Evolutionary conservation across 2,797 vertebrate species (phyloP), one percentile per base, ranked within the genome.

Genomic region (Cyclura pinguis): DNA sequence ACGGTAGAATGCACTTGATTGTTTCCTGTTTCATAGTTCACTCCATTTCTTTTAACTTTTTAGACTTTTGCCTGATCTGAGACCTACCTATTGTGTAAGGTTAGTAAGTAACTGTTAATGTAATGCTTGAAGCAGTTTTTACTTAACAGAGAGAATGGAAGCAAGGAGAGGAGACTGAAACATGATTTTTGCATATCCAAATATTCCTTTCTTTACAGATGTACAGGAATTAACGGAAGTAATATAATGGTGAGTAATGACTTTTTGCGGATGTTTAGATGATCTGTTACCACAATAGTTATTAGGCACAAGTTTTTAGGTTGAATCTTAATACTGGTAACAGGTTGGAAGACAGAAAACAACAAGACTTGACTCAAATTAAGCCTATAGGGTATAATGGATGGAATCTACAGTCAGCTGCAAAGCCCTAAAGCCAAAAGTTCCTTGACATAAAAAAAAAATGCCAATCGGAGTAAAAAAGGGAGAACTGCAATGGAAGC

Each of bases 11-110:
- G 12, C 27, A 77, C 59, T 87, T 50, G 57, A 74, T 32, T 22
- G 29, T 78, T 87, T 91, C 18, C 27, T 84, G 67, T 69, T 87
- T 52, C 32, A 83, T 24, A 83, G 69, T 29, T 80, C 62, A 84
- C 22, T 22, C 18, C 13, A 52, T 88, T 89, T 77, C 35, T 59
- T 16, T 82, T 67, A 83, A 64, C 35, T 84, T 86, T 42, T 72
- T 16, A 57, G 38, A 80, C 62, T 86, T 16, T 59, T 57, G 38
- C 6, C 42, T 83, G 38, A 12, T 16, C 24, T 42, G 13, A 85
- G 62, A 80, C 50, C 62, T 14, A 52, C 14, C 22, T 27, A 87
- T 47, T 22, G 24, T 32, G 52, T 62, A 80, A 57, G n/a, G 42
- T 73, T 29, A 76, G 24, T 76, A 55, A 52, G 20, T 57, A 80